Conservation (phyloP, 2,797 vertebrate genomes). For the Eutrigla gurnardus region DNA sequence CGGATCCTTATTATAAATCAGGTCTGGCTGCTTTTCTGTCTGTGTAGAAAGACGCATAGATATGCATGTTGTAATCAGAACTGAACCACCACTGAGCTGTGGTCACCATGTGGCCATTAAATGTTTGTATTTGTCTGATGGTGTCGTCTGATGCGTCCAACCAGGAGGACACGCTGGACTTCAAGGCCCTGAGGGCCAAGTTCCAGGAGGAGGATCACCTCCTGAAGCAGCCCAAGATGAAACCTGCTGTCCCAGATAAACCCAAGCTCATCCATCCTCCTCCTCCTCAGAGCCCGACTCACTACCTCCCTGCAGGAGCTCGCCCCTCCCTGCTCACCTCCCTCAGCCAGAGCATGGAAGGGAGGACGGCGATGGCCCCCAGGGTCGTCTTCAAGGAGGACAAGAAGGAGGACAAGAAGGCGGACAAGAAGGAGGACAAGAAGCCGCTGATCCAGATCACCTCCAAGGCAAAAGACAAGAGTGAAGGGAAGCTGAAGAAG, state of each 20-base stretch:
- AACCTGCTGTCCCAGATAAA: constrained; percentile 73
- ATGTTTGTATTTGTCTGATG: background rate
- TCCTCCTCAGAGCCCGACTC: constrained; percentile 62
- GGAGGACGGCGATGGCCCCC: constrained; percentile 42
- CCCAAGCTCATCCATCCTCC: constrained; percentile 57
- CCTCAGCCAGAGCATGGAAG: constrained; percentile 73
- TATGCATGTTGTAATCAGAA: background rate
- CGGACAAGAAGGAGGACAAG: constrained; percentile 70
- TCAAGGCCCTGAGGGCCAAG: constrained; percentile 87
- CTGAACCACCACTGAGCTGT: background rate
- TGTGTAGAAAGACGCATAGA: background rate
- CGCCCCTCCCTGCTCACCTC: constrained; percentile 78
- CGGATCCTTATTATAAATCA: constrained; percentile 5
- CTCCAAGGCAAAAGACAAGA: constrained; percentile 59
- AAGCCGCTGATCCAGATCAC: constrained; percentile 46
- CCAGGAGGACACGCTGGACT: constrained; percentile 85
- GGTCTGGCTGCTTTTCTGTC: constrained; percentile 3
- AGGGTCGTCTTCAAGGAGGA: constrained; percentile 83
- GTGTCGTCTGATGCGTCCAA: constrained; percentile 28
- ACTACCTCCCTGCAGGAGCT: constrained; percentile 73
- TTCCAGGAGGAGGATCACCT: constrained; percentile 84
- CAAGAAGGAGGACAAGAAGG: constrained; percentile 73
- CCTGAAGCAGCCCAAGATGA: constrained; percentile 68
- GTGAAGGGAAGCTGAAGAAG: constrained; percentile 53
- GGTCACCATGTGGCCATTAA: background rate